phyloP scores from a whole-genome alignment of 2,888 invertebrate genomes.

The Strigamia crassipes region DNA sequence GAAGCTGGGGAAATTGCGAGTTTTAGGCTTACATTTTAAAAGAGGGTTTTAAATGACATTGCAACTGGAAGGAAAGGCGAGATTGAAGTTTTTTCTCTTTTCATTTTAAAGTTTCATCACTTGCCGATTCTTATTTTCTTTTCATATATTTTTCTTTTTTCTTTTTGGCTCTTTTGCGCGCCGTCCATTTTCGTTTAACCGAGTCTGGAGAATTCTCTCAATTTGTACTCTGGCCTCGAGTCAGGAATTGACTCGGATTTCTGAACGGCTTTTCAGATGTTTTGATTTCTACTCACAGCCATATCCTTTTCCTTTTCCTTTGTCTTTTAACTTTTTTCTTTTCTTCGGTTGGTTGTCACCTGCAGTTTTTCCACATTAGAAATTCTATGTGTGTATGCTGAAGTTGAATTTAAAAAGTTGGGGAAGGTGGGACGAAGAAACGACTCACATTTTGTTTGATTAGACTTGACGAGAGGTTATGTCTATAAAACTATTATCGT shows the following conservation, averaged over 20 bases:
- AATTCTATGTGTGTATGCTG: background rate
- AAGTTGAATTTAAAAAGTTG: constrained; percentile 10
- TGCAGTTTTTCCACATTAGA: background rate
- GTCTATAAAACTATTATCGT: constrained; percentile 21
- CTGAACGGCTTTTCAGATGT: background rate
- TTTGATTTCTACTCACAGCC: background rate
- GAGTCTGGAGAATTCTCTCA: constrained; percentile 16
- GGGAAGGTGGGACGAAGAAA: background rate
- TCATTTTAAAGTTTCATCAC: constrained; percentile 1
- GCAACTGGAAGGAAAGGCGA: background rate
- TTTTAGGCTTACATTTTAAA: constrained; percentile 13
- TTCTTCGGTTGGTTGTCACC: background rate
- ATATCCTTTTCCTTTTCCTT: background rate
- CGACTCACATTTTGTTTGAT: constrained; percentile 1
- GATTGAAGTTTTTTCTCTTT: background rate
- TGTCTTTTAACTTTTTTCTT: background rate
- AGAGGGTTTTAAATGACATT: background rate
- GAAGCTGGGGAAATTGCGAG: background rate
- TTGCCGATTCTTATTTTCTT: background rate
- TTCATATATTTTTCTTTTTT: background rate
- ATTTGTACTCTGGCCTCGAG: constrained; percentile 17
- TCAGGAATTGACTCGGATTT: background rate
- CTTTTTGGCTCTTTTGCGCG: background rate
- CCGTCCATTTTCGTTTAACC: background rate
- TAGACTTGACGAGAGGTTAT: constrained; percentile 16